Conservation (phyloP, 2,888 invertebrate genomes). For the Amphimallon solstitiale region DNA sequence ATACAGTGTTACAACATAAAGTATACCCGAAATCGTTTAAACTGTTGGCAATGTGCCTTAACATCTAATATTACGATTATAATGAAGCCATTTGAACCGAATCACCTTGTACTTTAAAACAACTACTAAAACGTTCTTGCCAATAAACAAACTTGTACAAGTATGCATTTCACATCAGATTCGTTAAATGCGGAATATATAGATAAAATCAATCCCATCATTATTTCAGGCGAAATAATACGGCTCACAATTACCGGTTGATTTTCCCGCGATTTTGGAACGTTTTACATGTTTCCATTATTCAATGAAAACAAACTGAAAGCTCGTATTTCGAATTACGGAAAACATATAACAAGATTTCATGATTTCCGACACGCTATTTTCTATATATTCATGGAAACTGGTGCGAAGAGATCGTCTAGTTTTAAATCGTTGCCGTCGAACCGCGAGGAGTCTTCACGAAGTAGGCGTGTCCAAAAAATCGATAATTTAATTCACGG, state of each 20-base stretch:
- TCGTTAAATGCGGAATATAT: no score
- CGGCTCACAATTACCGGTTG: neutral
- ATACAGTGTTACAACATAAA: no score
- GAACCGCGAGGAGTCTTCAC: neutral
- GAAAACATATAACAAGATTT: neutral
- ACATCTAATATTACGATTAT: no score
- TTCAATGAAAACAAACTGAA: neutral
- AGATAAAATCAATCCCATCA: neutral
- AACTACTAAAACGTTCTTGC: no score
- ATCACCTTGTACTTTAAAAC: no score
- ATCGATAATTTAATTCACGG: conserved; percentile 20
- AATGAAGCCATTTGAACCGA: no score
- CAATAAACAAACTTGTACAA: no score
- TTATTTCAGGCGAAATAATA: neutral
- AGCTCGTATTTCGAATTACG: neutral
- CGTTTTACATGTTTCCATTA: conserved; percentile 3
- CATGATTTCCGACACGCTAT: conserved; percentile 1
- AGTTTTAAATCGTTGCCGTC: neutral
- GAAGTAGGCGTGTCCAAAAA: neutral
- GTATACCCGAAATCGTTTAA: no score
- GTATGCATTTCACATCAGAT: no score
- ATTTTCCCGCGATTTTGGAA: neutral
- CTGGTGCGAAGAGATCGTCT: neutral
- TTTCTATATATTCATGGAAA: neutral
- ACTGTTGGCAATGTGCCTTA: no score